phyloP scores from a whole-genome alignment of 1,140 invertebrate species.

The Trissolcus basalis region DNA sequence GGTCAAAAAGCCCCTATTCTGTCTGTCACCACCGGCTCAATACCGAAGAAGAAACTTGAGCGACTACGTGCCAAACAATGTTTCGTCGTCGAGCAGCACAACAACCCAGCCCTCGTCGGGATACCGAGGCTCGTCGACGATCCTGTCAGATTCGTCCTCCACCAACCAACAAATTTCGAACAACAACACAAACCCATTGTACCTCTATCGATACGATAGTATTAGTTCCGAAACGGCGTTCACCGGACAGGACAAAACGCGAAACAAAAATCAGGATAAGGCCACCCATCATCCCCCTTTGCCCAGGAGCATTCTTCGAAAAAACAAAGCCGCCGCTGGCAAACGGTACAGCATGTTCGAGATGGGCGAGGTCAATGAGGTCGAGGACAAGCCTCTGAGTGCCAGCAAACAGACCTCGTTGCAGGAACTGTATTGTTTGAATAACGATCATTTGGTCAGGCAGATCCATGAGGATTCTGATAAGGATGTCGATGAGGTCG shows the following conservation, averaged over 20 bases:
- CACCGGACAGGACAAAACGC: slow-evolving; percentile 74
- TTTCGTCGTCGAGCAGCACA: slow-evolving; percentile 84
- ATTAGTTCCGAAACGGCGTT: slow-evolving; percentile 82
- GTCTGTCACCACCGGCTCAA: slow-evolving; percentile 78
- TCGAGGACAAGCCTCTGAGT: slow-evolving; percentile 76
- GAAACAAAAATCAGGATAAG: slow-evolving; percentile 71
- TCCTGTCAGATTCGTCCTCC: slow-evolving; percentile 86
- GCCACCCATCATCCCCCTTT: slow-evolving; percentile 82
- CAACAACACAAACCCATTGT: slow-evolving; percentile 80
- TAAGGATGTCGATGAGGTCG: slow-evolving; percentile 73
- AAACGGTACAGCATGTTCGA: slow-evolving; percentile 90
- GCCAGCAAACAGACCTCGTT: slow-evolving; percentile 82
- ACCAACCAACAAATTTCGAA: slow-evolving; percentile 78
- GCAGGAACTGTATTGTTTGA: slow-evolving; percentile 83
- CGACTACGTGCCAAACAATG: slow-evolving; percentile 77
- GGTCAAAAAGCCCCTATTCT: slow-evolving; percentile 80
- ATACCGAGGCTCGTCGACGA: slow-evolving; percentile 89
- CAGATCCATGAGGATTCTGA: slow-evolving; percentile 69
- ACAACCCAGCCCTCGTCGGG: slow-evolving; percentile 88
- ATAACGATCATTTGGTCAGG: slow-evolving; percentile 75
- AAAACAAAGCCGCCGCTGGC: slow-evolving; percentile 77
- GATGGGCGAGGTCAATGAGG: slow-evolving; percentile 78
- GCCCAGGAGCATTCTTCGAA: slow-evolving; percentile 83
- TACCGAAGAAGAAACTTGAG: slow-evolving; percentile 73
- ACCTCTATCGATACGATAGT: slow-evolving; percentile 89